Conservation (phyloP, 2,113 vertebrate species). For the Egretta garzetta region DNA sequence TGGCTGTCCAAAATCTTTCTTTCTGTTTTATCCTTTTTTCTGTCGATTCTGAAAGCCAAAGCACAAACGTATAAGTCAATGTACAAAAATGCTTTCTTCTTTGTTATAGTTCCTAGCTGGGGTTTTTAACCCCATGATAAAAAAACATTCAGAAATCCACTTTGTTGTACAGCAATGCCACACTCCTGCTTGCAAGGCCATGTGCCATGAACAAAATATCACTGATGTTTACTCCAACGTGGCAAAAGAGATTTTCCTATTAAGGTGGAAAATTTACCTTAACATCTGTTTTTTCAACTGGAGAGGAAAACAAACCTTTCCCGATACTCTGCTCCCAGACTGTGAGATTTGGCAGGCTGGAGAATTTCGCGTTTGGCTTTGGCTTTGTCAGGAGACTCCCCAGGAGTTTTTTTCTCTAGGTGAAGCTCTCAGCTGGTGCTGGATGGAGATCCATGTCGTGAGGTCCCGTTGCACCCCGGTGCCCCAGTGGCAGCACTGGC, state of each 20-base stretch:
- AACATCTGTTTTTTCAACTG: not conserved
- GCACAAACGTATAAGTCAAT: not conserved
- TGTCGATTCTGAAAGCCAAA: conserved; percentile 86
- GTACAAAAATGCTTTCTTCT: not conserved
- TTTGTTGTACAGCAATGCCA: not conserved
- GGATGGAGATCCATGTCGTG: fast-evolving
- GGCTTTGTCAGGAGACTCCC: not conserved
- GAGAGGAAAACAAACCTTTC: not conserved
- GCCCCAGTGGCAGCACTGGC: not conserved
- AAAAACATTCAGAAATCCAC: not conserved
- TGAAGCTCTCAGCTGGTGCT: not conserved
- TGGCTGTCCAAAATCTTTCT: conserved; percentile 97
- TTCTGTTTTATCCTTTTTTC: conserved; percentile 97
- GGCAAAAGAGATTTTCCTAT: not conserved
- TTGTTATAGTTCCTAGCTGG: not conserved
- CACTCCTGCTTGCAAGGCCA: not conserved
- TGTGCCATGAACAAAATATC: not conserved
- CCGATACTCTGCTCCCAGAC: not conserved
- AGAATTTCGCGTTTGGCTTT: not conserved
- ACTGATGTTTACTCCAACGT: not conserved
- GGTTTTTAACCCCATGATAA: not conserved
- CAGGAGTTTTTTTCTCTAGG: not conserved
- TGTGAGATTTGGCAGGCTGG: not conserved
- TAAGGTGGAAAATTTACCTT: not conserved
- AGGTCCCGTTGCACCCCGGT: fast-evolving